These are phyloP conservation scores for Betta splendens DNA, from an alignment of 2,797 vertebrate species.

Conservation along the genomic window DNA sequence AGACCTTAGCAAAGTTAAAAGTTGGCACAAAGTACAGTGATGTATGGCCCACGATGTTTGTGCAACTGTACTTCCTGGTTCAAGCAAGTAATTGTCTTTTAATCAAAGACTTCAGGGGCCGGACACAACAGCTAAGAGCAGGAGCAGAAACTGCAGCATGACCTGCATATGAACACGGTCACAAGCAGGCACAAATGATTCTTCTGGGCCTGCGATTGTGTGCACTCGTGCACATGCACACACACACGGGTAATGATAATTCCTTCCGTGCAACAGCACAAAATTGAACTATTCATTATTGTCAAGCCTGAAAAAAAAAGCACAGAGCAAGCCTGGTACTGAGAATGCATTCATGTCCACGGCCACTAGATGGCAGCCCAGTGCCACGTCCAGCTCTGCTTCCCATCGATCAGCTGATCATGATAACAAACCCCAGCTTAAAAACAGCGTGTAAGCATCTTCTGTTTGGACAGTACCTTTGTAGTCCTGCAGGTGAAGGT, in stretches of 20 bases:
- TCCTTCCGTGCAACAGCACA: constrained; percentile 45
- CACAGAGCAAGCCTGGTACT: constrained; percentile 41
- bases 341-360: constrained; percentile 37
- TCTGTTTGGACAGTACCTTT: too few species aligned
- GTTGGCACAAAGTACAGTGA: too few species aligned
- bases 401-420: constrained; percentile 49
- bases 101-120: constrained; percentile 5
- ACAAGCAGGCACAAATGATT: constrained; percentile 20
- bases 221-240: constrained; percentile 2
- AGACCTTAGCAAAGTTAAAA: too few species aligned
- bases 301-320: constrained; percentile 59
- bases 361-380: constrained; percentile 78
- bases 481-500: too few species aligned
- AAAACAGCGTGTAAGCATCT: too few species aligned
- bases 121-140: constrained; percentile 18
- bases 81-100: neutral
- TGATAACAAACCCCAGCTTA: too few species aligned
- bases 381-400: constrained; percentile 64
- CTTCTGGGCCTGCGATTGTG: neutral
- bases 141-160: constrained; percentile 34
- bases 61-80: neutral
- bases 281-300: constrained; percentile 63
- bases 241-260: constrained; percentile 24
- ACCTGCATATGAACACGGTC: constrained; percentile 36
- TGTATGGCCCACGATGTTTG: too few species aligned